Base-by-base conservation (phyloP, 2,888 invertebrate genomes). In the Acanthosepion esculentum region DNA sequence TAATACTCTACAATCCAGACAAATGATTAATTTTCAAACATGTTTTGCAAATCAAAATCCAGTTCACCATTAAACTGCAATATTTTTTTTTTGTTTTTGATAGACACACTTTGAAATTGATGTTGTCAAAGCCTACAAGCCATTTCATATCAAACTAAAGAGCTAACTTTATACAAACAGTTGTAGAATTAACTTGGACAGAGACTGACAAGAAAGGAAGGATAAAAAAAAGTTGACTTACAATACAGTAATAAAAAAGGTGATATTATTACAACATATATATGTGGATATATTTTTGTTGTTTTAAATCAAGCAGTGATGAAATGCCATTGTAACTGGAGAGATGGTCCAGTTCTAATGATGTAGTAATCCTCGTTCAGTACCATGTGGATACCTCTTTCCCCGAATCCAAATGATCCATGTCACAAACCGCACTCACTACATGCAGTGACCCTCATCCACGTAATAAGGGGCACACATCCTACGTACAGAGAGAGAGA, bases 11-110 rank as follows among this genome's bases (percentile, higher is more conserved):
- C 78, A 78, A 78, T 12, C 33, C 78, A 33, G n/a, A 78, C 78
- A 78, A n/a, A 78, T 78, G 78, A 78, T 78, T 78, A n/a, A n/a
- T 78, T 78, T 78, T 78, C n/a, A n/a, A n/a, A n/a, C n/a, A 78
- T 12, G 29, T 78, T 78, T 78, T n/a, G 18, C 78, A 78, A 78
- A n/a, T 78, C n/a, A 78, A 33, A n/a, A 78, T 78, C 78, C 33
- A 29, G n/a, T 78, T 78, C 78, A 78, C 78, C n/a, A 78, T 78
- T 78, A 33, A 33, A 78, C 3, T 59, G 20, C 23, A 23, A 59
- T 59, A 59, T 59, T 59, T 59, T 59, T 59, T 59, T 59, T 23
- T 23, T 23, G 18, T 23, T 59, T 59, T 59, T 59, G 20, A n/a
- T 7, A 78, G n/a, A 78, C n/a, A 78, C 78, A 78, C 4, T 78